Conservation (phyloP, 2,113 vertebrate species). For the Pao palembangensis region DNA sequence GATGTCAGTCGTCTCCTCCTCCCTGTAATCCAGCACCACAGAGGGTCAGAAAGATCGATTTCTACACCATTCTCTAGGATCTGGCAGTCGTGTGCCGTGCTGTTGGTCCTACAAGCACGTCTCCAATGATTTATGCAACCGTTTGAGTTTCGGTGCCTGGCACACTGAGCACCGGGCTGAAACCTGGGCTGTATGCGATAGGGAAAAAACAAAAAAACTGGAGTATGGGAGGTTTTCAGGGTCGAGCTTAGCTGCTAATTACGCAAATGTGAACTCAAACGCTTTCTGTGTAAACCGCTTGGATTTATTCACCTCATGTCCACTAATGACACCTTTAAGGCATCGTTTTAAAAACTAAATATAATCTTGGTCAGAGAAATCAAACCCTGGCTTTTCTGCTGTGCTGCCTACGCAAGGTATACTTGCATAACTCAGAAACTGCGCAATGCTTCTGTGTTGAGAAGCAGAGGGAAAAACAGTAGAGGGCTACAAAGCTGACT, state of each 20-base stretch:
- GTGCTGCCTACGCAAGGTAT: too few species aligned
- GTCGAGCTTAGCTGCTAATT: not conserved
- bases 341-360: too few species aligned
- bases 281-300: too few species aligned
- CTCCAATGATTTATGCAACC: slow-evolving; percentile 2
- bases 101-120: not conserved
- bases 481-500: too few species aligned
- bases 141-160: slow-evolving; percentile 4
- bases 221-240: not conserved
- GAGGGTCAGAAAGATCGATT: not conserved
- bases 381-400: too few species aligned
- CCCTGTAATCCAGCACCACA: slow-evolving; percentile 40
- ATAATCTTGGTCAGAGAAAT: too few species aligned
- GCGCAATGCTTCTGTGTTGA: too few species aligned
- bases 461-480: too few species aligned
- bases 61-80: not conserved
- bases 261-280: not conserved
- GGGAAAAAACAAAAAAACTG: not conserved
- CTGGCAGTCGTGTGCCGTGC: too few species aligned
- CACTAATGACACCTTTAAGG: too few species aligned
- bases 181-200: not conserved
- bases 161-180: not conserved
- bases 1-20: slow-evolving; percentile 44
- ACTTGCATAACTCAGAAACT: too few species aligned
- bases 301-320: too few species aligned